Percentiles rank a stretch among this genome's conserved stretches.
Evolutionary conservation across 2,888 invertebrate species (phyloP).

Genomic region (Dryobota labecula): DNA sequence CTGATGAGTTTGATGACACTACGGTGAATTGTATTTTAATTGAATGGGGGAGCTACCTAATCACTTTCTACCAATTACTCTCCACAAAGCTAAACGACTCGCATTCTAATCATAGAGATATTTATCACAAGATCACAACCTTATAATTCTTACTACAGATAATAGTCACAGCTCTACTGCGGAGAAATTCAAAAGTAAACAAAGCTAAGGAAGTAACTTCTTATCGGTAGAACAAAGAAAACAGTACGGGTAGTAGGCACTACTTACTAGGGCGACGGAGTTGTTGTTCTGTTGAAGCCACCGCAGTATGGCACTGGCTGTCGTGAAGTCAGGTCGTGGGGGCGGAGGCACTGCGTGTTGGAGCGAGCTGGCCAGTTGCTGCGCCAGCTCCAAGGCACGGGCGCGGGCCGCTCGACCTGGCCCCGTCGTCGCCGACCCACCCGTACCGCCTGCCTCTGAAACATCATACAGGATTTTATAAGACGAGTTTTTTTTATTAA

Average conservation of each 20-base stretch:
- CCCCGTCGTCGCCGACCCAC: slow-evolving; percentile 74
- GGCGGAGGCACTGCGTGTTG: slow-evolving; percentile 92
- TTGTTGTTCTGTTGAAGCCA: slow-evolving; percentile 92
- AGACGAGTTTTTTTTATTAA: background rate
- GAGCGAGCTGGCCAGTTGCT: slow-evolving; percentile 91
- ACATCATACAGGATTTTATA: slow-evolving; percentile 26
- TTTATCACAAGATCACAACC: slow-evolving; percentile 21
- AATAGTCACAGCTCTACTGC: slow-evolving; percentile 17
- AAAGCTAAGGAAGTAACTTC: slow-evolving; percentile 36
- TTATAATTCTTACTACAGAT: background rate
- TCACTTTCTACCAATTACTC: slow-evolving; percentile 1
- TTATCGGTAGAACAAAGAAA: slow-evolving; percentile 33
- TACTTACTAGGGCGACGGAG: slow-evolving; percentile 84
- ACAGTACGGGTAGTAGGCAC: slow-evolving; percentile 44
- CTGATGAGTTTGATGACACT: background rate
- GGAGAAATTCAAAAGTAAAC: slow-evolving; percentile 37
- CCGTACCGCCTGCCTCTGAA: slow-evolving; percentile 83
- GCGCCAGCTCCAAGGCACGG: slow-evolving; percentile 91
- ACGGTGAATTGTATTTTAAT: background rate
- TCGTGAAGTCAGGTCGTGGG: slow-evolving; percentile 92
- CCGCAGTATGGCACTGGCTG: slow-evolving; percentile 92
- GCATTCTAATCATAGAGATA: background rate
- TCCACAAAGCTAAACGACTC: background rate
- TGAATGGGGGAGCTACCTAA: background rate
- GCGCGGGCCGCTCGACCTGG: slow-evolving; percentile 87